Evolutionary conservation across 1,140 invertebrate genomes (phyloP).

Genomic region (Drosophila littoralis): DNA sequence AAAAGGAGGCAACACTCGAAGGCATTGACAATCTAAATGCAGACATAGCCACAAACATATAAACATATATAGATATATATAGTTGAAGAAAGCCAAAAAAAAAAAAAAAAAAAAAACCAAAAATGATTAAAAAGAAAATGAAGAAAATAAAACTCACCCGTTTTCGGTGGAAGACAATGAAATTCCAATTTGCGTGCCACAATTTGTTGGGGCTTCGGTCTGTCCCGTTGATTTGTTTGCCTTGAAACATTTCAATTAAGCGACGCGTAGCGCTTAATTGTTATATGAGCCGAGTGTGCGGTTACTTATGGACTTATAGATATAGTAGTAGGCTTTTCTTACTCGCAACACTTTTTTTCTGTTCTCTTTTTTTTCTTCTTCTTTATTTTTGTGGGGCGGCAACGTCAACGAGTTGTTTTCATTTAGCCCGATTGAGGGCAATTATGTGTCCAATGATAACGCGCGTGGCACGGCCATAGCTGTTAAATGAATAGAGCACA

Average conservation of each 20-base stretch:
- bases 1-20: constrained; percentile 32
- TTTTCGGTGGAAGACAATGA: constrained; percentile 9
- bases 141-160: constrained; percentile 39
- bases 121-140: neutral
- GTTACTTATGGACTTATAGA: constrained; percentile 22
- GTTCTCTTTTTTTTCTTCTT: neutral
- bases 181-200: constrained; percentile 48
- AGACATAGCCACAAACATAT: neutral
- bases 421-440: constrained; percentile 69
- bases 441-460: constrained; percentile 68
- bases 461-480: constrained; percentile 19
- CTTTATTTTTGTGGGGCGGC: constrained; percentile 45
- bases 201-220: constrained; percentile 22
- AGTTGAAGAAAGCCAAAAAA: too few relatives aligned
- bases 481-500: constrained; percentile 10
- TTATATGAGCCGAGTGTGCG: constrained; percentile 32
- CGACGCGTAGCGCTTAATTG: constrained; percentile 67
- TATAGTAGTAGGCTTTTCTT: constrained; percentile 5
- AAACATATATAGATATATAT: neutral
- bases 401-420: constrained; percentile 54
- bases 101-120: neutral
- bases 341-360: neutral
- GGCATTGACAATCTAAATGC: constrained; percentile 7
- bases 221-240: constrained; percentile 55
- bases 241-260: constrained; percentile 73